Evolutionary conservation across 2,888 invertebrate genomes (phyloP).

Genomic region (Lithophane leautieri): DNA sequence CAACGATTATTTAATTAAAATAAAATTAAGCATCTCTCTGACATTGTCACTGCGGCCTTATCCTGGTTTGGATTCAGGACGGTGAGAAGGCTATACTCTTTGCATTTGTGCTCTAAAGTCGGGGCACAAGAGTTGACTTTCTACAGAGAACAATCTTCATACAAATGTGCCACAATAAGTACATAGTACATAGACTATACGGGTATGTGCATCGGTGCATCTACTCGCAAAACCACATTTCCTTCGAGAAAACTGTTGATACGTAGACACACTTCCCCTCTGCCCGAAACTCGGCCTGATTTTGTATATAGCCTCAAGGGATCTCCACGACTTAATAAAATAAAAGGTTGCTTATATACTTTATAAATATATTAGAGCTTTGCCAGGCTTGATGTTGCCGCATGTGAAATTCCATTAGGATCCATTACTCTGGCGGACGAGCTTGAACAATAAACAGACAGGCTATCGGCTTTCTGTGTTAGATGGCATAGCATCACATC

Average conservation of each 20-base stretch:
- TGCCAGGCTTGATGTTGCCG: conserved; percentile 36
- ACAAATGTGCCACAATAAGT: background rate
- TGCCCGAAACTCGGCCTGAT: conserved; percentile 19
- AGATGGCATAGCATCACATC: conserved; percentile 27
- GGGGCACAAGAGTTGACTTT: background rate
- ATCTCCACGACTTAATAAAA: conserved; percentile 44
- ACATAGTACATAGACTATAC: background rate
- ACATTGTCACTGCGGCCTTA: background rate
- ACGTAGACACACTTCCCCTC: background rate
- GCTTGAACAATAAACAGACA: conserved; percentile 51
- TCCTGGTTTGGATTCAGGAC: background rate
- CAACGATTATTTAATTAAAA: background rate
- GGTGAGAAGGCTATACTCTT: background rate
- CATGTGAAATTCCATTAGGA: conserved; percentile 55
- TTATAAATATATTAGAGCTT: conserved; percentile 42
- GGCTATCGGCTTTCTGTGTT: conserved; percentile 45
- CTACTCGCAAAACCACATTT: background rate
- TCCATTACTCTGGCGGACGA: conserved; percentile 49
- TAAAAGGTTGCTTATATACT: conserved; percentile 49
- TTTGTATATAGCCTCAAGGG: conserved; percentile 40
- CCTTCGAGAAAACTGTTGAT: background rate
- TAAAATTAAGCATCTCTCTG: background rate
- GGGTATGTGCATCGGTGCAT: background rate
- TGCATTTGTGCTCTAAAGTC: background rate
- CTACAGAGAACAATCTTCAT: background rate